Evolutionary conservation across 2,113 vertebrate species (phyloP), one percentile per base, ranked within the genome.

Genomic region (Ammodytes marinus): DNA sequence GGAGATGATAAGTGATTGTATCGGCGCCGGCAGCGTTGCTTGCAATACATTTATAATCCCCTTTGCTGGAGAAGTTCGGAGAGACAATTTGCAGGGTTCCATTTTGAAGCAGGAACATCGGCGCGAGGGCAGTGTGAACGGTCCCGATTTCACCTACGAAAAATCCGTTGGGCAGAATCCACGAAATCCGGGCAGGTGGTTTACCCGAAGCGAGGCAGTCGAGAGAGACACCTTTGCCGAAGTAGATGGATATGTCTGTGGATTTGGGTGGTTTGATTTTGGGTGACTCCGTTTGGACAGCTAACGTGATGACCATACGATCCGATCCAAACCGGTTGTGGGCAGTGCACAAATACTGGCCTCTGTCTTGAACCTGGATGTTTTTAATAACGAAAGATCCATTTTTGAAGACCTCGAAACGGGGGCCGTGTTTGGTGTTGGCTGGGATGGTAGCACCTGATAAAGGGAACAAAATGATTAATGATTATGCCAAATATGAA

Each of bases 11-110:
- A 5, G 92, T 96, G 5, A 96, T 59, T 40, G 95, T 95, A 72
- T 96, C 95, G 12, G 95, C 95, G 39, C 95, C 95, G 6, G 94
- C 95, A 47, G 92, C 94, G 52, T 95, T 96, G 85, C 95, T 96
- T 54, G 95, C 95, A 4, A 96, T 95, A 59, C 95, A 96, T 88
- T 95, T 95, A 82, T 96, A 96, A 63, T 94, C 87, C 4, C 95
- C 95, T 92, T 95, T 95, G 80, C 82, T 94, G 54, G 95, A 94
- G 80, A 95, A 95, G 68, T 94, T 94, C 39, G 92, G 88, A 58
- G 90, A 88, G 8, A 76, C 84, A 73, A 96, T 94, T 57, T 88
- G 91, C 19, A 96, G 83, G 7, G 95, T 96, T 75, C 95, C 95
- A 80, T 96, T 96, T 52, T 86, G 70, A 75, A 94, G 91, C 39